These are phyloP conservation scores for Euthynnus affinis DNA, from an alignment of 2,797 vertebrate genomes.

Conservation along the genomic window DNA sequence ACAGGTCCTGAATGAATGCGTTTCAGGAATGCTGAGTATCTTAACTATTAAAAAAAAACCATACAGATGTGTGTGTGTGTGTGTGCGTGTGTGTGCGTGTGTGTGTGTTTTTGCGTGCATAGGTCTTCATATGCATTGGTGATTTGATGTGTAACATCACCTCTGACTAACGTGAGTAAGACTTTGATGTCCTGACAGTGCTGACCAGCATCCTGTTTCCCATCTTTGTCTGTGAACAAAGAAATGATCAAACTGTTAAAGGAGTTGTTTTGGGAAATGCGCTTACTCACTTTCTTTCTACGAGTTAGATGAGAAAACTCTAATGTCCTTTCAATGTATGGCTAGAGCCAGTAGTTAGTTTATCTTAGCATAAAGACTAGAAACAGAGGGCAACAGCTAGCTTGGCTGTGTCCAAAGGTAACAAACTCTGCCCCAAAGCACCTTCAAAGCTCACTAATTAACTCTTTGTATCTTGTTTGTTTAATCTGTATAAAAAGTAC, in stretches of 20 bases:
- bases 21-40: conserved; percentile 60
- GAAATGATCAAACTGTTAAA: conserved; percentile 6
- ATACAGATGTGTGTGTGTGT: conserved; percentile 27
- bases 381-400: neutral
- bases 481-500: neutral
- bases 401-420: neutral
- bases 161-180: conserved; percentile 36
- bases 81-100: neutral
- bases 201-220: conserved; percentile 49
- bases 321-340: neutral
- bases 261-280: conserved; percentile 8
- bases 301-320: neutral
- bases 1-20: conserved; percentile 63
- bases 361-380: neutral
- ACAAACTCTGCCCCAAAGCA: neutral
- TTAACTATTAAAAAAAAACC: conserved; percentile 42
- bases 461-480: neutral
- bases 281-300: neutral
- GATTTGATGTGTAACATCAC: conserved; percentile 46
- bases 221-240: conserved; percentile 28
- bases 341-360: neutral
- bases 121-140: conserved; percentile 61
- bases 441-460: neutral
- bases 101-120: conserved; percentile 21
- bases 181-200: conserved; percentile 39